Evolutionary conservation across 92 coral and sea anemone species (phyloP).

Genomic region (Palythoa grandis): DNA sequence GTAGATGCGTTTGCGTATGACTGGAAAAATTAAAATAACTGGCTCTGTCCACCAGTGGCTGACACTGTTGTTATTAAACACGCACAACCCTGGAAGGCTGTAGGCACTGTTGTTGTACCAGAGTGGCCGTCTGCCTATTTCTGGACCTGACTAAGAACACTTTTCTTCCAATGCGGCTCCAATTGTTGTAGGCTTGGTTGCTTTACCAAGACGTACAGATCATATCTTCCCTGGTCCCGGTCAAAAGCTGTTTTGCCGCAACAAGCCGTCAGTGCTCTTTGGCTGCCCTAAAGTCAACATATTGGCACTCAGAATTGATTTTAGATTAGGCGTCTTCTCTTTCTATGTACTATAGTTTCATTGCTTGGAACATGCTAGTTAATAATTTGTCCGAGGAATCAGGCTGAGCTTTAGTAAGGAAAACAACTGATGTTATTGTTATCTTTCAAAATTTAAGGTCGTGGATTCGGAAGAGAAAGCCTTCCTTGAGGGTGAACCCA

Average conservation of each 20-base stretch:
- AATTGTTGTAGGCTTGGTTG: slow-evolving; percentile 16
- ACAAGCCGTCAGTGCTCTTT: slow-evolving; percentile 24
- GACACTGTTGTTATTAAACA: background rate
- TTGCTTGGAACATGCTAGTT: background rate
- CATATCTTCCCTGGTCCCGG: slow-evolving; percentile 49
- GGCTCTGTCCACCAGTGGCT: too few relatives aligned
- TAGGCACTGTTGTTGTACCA: background rate
- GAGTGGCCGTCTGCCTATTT: background rate
- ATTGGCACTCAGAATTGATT: slow-evolving; percentile 31
- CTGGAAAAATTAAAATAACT: too few relatives aligned
- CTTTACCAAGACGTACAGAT: slow-evolving; percentile 12
- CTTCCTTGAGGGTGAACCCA: background rate
- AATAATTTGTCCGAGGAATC: too few relatives aligned
- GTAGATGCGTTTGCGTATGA: too few relatives aligned
- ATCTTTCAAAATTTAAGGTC: background rate
- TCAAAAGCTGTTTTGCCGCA: slow-evolving; percentile 4
- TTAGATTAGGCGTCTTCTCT: background rate
- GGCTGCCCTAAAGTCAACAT: slow-evolving; percentile 42
- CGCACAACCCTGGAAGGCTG: background rate
- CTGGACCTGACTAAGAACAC: background rate
- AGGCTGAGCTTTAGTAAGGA: too few relatives aligned
- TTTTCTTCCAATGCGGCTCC: background rate
- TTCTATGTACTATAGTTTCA: background rate
- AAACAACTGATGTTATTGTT: too few relatives aligned
- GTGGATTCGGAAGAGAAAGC: background rate